These are phyloP conservation scores for Shargacucullia verbasci DNA, from an alignment of 2,888 invertebrate genomes.

Conservation along the genomic window DNA sequence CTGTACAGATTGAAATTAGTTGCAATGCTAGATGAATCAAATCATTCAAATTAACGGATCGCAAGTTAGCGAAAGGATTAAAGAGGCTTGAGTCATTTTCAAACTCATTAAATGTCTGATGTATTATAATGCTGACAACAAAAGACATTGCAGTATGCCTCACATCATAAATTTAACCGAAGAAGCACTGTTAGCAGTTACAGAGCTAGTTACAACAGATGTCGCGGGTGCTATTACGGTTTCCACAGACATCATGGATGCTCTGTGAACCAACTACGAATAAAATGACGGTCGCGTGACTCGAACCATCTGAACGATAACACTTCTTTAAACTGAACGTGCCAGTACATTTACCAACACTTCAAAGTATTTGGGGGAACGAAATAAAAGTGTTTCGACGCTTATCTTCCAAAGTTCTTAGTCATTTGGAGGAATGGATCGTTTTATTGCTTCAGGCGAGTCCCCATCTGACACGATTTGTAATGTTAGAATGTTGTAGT, in stretches of 20 bases:
- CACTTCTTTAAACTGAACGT: constrained; percentile 53
- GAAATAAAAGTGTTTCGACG: constrained; percentile 48
- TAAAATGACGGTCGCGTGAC: constrained; percentile 53
- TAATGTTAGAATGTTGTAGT: constrained; percentile 40
- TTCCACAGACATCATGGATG: constrained; percentile 40
- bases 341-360: constrained; percentile 49
- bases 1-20: not conserved
- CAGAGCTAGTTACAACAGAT: constrained; percentile 36
- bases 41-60: too few species aligned
- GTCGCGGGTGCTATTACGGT: constrained; percentile 43
- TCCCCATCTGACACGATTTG: constrained; percentile 49
- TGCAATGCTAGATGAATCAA: too few species aligned
- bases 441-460: constrained; percentile 47
- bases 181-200: constrained; percentile 19
- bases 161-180: constrained; percentile 6
- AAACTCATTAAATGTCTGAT: too few species aligned
- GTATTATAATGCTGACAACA: not conserved
- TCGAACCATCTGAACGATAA: constrained; percentile 47
- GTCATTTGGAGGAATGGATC: constrained; percentile 51
- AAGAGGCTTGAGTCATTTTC: too few species aligned
- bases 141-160: constrained; percentile 2
- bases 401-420: constrained; percentile 49
- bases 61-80: too few species aligned
- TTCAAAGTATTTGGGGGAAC: constrained; percentile 47
- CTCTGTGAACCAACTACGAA: constrained; percentile 29